Evolutionary conservation across 2,797 vertebrate genomes (phyloP), one percentile per base, ranked within the genome.

Genomic region (Enteromius unitaeniatus): DNA sequence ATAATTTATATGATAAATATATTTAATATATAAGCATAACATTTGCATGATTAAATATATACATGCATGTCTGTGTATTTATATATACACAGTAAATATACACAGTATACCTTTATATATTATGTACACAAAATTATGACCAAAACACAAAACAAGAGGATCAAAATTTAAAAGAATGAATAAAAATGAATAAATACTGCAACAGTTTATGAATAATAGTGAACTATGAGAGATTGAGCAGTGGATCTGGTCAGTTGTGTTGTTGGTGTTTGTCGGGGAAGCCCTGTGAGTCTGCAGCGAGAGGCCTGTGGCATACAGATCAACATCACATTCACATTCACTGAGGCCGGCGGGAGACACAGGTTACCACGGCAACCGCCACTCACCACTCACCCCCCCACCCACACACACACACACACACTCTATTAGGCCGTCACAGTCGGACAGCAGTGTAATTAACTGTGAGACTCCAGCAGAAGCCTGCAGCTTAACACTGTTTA

Each of bases 361-460:
- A 65, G 85, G 92, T 91, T 87, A 79, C 91, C 78, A 89, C 73
- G 85, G 90, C 49, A 85, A 93, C 91, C 73, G 51, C 76, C 75
- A 83, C 79, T 42, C 62, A 60, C n/a, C n/a, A n/a, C n/a, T n/a
- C n/a, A n/a, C n/a, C n/a, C n/a, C n/a, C n/a, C 81, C 70, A 6
- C 85, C 37, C 14, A 69, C 69, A 69, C 47, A 34, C 84, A 62
- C 60, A 65, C 60, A 74, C 72, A 85, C 65, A 19, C 85, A 60
- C 17, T 7, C 31, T 28, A 17, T 31, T 51, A 73, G 23, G 7
- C 13, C 26, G 17, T 72, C 31, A 31, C 51, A 26, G 1, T 19
- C 13, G 47, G 53, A 77, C 53, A 70, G 68, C 13, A 3, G n/a
- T 34, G 28, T 31, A 31, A 37, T 40, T 45, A 3, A 28, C 3